phyloP scores from a whole-genome alignment of 2,888 invertebrate species.

The Limenitis camilla region DNA sequence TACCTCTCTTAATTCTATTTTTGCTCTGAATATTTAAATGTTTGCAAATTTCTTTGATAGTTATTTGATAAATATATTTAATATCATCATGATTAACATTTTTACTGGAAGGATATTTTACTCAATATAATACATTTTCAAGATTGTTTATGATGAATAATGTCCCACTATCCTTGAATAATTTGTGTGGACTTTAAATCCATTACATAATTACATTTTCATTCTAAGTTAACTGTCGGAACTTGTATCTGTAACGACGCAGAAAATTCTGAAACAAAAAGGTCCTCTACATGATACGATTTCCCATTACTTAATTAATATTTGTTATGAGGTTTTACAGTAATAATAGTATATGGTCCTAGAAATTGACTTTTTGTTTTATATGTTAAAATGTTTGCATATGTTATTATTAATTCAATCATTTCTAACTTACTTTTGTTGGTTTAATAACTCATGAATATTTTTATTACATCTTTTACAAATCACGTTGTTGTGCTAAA shows the following conservation, averaged over 20 bases:
- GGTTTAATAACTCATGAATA: slow-evolving; percentile 3
- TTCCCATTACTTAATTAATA: slow-evolving; percentile 15
- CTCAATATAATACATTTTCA: background rate
- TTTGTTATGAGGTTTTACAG: slow-evolving; percentile 13
- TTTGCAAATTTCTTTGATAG: background rate
- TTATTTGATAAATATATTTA: slow-evolving; percentile 7
- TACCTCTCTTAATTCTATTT: slow-evolving; percentile 18
- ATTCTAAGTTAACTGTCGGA: slow-evolving; percentile 2
- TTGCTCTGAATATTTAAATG: slow-evolving; percentile 8
- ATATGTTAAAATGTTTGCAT: background rate
- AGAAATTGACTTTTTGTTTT: slow-evolving; percentile 15
- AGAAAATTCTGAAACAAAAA: slow-evolving; percentile 15
- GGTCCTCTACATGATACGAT: slow-evolving; percentile 18
- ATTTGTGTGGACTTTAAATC: slow-evolving; percentile 1
- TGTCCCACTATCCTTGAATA: slow-evolving; percentile 10
- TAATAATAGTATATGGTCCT: slow-evolving; percentile 11
- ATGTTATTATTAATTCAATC: slow-evolving; percentile 7
- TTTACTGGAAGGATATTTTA: slow-evolving; percentile 7
- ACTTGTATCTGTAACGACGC: slow-evolving; percentile 12
- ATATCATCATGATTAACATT: slow-evolving; percentile 11
- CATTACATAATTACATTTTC: slow-evolving; percentile 15
- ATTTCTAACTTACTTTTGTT: slow-evolving; percentile 6
- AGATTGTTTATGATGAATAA: background rate
- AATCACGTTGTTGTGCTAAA: slow-evolving; percentile 9
- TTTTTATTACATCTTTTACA: slow-evolving; percentile 9